Evolutionary conservation across 2,113 vertebrate genomes (phyloP).

Genomic region (Nesogale talazaci): DNA sequence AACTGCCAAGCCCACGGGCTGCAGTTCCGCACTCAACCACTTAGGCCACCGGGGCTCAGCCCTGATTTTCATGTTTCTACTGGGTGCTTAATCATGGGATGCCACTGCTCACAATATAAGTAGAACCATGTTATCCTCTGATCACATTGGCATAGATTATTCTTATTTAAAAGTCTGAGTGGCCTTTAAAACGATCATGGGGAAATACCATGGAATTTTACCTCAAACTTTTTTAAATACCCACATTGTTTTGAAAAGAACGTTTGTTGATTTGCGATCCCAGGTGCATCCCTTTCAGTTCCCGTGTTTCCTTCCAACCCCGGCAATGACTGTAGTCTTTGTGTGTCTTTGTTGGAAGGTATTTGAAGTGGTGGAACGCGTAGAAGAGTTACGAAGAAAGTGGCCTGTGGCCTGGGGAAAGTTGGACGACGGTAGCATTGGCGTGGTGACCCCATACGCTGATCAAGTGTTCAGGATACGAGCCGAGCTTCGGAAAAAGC

Average conservation of each 20-base stretch:
- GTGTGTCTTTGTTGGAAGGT: constrained; percentile 88
- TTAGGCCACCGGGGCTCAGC: no score
- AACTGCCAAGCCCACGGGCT: no score
- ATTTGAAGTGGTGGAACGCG: constrained; percentile 98
- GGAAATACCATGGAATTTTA: no score
- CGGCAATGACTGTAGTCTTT: neutral
- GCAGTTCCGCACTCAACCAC: no score
- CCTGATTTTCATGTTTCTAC: no score
- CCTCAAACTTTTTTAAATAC: no score
- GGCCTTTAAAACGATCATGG: no score
- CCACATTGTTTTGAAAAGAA: neutral
- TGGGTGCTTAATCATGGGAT: no score
- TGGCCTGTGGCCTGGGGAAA: constrained; percentile 99
- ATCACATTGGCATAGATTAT: no score
- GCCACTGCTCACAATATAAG: no score
- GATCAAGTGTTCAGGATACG: constrained; percentile 99
- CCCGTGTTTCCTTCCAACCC: neutral
- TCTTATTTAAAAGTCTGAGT: no score
- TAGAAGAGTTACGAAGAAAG: constrained; percentile 97
- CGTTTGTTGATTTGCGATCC: neutral
- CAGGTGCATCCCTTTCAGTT: neutral
- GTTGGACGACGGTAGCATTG: constrained; percentile 97
- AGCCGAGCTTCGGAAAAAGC: constrained; percentile 97
- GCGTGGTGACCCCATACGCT: constrained; percentile 97
- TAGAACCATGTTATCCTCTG: no score